These are phyloP conservation scores for Actinemys pallida DNA, from an alignment of 2,113 vertebrate genomes.

Conservation along the genomic window DNA sequence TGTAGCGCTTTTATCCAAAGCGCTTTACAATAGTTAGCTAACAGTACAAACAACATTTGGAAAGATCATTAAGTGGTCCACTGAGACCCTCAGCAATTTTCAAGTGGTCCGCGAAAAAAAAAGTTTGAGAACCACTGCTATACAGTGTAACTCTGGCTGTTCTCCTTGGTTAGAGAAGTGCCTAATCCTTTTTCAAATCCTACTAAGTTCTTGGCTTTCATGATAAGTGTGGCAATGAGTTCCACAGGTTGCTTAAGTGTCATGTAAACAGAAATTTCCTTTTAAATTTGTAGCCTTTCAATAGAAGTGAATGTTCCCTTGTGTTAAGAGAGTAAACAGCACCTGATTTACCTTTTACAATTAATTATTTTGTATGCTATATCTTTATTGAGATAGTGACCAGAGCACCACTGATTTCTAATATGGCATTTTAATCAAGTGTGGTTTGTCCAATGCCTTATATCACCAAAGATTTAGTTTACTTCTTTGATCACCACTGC, in stretches of 20 bases:
- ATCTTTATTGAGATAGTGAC: neutral
- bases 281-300: neutral
- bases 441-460: neutral
- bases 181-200: neutral
- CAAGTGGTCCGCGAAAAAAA: no score
- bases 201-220: neutral
- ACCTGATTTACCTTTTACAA: neutral
- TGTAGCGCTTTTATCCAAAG: no score
- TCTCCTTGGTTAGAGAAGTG: neutral
- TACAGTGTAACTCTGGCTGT: neutral
- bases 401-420: neutral
- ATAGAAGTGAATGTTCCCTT: neutral
- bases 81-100: no score
- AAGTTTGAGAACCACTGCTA: no score
- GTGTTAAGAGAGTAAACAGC: neutral
- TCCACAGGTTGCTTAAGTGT: neutral
- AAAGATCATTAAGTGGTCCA: no score
- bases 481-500: neutral
- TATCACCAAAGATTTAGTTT: rapidly evolving
- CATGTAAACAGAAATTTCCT: neutral
- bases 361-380: neutral
- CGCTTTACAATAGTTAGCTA: no score
- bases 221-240: rapidly evolving
- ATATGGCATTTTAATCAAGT: neutral
- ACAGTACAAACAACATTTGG: no score